These are phyloP conservation scores for western clawed frog (Xenopus tropicalis) DNA, from an alignment of 2,113 vertebrate species.

Conservation along the genomic window DNA sequence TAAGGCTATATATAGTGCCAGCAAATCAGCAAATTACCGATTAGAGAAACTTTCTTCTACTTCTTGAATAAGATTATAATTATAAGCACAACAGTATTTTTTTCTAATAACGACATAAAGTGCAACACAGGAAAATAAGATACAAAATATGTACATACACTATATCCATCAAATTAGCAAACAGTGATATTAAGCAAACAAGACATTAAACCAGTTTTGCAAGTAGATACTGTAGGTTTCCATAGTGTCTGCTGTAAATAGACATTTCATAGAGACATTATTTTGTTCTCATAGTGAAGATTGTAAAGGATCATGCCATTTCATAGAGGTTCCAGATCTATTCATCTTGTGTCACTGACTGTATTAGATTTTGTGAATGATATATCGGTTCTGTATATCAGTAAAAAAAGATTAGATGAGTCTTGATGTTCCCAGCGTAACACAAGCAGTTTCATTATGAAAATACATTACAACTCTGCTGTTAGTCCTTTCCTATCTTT, in stretches of 20 bases:
- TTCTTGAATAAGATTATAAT: no score
- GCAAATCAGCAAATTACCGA: no score
- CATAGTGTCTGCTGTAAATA: background rate
- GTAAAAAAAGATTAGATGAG: background rate
- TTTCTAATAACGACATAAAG: no score
- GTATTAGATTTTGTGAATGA: conserved; percentile 7
- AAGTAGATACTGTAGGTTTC: no score
- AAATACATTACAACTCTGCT: conserved; percentile 2
- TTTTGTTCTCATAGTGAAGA: conserved; percentile 13
- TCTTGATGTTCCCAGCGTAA: background rate
- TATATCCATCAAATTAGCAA: no score
- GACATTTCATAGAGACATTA: conserved; percentile 1
- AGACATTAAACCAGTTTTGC: no score
- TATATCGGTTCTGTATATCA: background rate
- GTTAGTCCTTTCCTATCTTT: background rate
- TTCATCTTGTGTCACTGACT: conserved; percentile 13
- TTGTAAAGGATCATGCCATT: conserved; percentile 6
- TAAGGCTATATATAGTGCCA: no score
- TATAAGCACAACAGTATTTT: no score
- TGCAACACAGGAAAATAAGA: no score
- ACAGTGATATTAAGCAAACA: no score
- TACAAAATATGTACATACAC: no score
- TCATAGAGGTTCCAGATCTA: conserved; percentile 5
- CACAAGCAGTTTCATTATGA: conserved; percentile 14
- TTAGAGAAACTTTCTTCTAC: no score